Evolutionary conservation across 2,888 invertebrate species (phyloP).

Genomic region (Mythimna loreyi): DNA sequence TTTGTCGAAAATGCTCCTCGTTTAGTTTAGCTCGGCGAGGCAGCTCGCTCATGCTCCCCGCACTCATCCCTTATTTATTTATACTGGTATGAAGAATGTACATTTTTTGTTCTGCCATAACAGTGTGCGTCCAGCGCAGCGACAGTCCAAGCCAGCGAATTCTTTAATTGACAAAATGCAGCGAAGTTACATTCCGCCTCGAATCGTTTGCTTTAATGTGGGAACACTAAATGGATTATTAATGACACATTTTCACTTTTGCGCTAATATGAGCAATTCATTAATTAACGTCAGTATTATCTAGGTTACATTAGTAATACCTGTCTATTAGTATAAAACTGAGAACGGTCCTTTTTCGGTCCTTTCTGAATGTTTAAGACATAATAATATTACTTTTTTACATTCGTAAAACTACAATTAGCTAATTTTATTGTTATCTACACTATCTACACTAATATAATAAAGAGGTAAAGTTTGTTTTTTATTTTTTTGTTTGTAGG

Average conservation of each 20-base stretch:
- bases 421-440: neutral
- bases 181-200: constrained; percentile 79
- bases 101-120: constrained; percentile 84
- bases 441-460: too few species aligned
- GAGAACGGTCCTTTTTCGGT: too few species aligned
- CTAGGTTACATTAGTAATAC: neutral
- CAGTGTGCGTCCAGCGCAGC: constrained; percentile 80
- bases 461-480: too few species aligned
- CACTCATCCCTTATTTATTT: constrained; percentile 90
- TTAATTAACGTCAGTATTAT: neutral
- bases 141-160: constrained; percentile 83
- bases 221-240: constrained; percentile 79
- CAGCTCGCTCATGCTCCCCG: constrained; percentile 74
- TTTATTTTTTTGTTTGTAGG: too few species aligned
- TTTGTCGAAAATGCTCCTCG: constrained; percentile 89
- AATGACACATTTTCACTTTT: constrained; percentile 62
- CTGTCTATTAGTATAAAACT: too few species aligned
- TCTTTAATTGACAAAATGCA: constrained; percentile 89
- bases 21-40: constrained; percentile 77
- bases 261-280: constrained; percentile 42
- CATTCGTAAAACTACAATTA: neutral
- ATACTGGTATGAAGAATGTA: constrained; percentile 89
- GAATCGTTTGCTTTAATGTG: constrained; percentile 85
- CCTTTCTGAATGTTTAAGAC: too few species aligned
- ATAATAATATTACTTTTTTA: neutral